Percentiles rank a stretch among this genome's conserved stretches.
Conservation (phyloP, 2,888 invertebrate species). For the Poecilobothrus nobilitatus region DNA sequence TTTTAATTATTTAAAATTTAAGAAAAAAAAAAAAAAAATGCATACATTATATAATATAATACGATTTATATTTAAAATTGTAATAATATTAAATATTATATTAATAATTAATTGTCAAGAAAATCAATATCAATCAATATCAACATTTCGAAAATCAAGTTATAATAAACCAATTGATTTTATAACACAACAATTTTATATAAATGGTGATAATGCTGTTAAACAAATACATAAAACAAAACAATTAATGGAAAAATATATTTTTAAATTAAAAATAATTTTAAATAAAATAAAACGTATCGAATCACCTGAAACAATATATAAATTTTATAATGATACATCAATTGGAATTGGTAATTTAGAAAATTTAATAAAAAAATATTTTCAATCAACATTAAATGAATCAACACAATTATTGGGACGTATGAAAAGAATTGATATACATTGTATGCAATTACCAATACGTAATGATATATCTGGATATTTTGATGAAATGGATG, state of each 20-base stretch:
- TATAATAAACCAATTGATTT: neutral
- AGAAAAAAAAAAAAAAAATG: no score
- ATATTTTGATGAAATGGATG: conserved; percentile 39
- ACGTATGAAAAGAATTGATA: neutral
- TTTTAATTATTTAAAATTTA: no score
- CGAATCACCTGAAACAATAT: neutral
- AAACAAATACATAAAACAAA: conserved; percentile 29
- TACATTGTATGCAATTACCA: conserved; percentile 22
- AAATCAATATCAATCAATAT: neutral
- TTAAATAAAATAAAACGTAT: conserved; percentile 30
- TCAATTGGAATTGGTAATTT: neutral
- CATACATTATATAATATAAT: no score
- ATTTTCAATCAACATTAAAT: neutral
- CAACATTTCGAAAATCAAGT: neutral
- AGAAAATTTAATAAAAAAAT: neutral
- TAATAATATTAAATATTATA: neutral
- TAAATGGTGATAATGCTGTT: conserved; percentile 27
- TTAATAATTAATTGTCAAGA: neutral
- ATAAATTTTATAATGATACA: neutral
- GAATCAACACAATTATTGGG: neutral
- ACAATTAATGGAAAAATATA: conserved; percentile 29
- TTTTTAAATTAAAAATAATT: conserved; percentile 32
- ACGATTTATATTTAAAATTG: neutral
- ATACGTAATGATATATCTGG: conserved; percentile 31
- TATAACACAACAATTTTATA: conserved; percentile 32